phyloP scores from a whole-genome alignment of 2,113 vertebrate genomes.

The Cavia aperea region DNA sequence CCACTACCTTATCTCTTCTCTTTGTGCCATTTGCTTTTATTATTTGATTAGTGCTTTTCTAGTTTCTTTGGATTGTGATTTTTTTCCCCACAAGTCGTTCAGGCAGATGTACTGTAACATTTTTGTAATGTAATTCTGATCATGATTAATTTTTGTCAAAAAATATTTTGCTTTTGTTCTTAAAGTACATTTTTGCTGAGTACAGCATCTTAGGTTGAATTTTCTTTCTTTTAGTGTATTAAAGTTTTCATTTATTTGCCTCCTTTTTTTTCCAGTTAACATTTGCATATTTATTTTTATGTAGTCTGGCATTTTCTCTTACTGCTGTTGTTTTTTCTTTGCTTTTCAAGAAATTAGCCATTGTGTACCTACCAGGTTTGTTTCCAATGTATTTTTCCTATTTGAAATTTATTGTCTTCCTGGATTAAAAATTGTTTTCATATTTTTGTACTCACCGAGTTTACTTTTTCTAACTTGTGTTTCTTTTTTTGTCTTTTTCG shows the following conservation, averaged over 20 bases:
- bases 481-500: neutral
- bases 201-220: neutral
- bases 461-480: neutral
- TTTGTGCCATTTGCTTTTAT: neutral
- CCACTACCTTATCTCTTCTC: neutral
- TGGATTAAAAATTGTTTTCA: neutral
- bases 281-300: neutral
- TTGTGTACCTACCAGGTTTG: neutral
- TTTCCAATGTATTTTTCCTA: neutral
- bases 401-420: neutral
- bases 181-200: neutral
- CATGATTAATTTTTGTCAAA: slow-evolving; percentile 14
- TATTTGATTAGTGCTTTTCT: neutral
- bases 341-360: neutral
- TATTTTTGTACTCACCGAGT: slow-evolving; percentile 5
- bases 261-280: neutral
- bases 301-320: neutral
- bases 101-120: neutral
- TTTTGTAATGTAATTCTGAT: neutral
- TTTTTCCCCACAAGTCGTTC: neutral
- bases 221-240: neutral
- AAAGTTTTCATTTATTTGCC: neutral
- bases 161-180: slow-evolving; percentile 1
- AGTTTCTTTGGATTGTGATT: neutral
- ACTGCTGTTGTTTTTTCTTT: neutral